Evolutionary conservation across 2,888 invertebrate genomes (phyloP).

Genomic region (Chloroclystis v-ata): DNA sequence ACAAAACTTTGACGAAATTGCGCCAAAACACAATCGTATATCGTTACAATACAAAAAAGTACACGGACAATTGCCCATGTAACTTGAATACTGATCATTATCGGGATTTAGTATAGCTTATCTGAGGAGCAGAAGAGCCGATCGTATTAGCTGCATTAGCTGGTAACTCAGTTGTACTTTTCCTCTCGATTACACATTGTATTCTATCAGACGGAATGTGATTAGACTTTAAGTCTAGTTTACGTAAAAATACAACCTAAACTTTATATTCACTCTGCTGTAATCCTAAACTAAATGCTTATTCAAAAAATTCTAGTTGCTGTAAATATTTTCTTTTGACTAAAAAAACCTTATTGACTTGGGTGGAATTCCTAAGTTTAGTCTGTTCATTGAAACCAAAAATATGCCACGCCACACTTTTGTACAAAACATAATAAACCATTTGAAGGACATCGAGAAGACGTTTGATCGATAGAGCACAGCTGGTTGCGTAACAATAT

Average conservation of each 20-base stretch:
- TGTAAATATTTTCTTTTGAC: too few species aligned
- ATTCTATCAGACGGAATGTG: conserved; percentile 31
- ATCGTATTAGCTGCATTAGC: conserved; percentile 49
- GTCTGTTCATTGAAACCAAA: neutral
- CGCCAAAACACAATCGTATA: conserved; percentile 71
- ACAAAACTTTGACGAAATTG: conserved; percentile 61
- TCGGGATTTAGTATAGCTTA: conserved; percentile 63
- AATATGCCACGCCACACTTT: conserved; percentile 1
- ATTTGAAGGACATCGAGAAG: conserved; percentile 24
- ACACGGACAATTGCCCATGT: conserved; percentile 65
- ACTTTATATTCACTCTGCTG: too few species aligned
- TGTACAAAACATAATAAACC: conserved; percentile 11
- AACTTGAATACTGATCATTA: conserved; percentile 74
- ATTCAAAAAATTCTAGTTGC: too few species aligned
- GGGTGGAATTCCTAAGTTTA: too few species aligned
- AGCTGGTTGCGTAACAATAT: conserved; percentile 63
- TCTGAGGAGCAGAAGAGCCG: conserved; percentile 63
- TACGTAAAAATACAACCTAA: neutral
- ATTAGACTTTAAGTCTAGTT: conserved; percentile 9
- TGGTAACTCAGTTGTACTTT: conserved; percentile 55
- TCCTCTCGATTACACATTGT: conserved; percentile 58
- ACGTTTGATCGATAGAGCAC: conserved; percentile 60
- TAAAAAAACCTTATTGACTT: too few species aligned
- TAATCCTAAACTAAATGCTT: too few species aligned
- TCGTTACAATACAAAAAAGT: conserved; percentile 50